These are phyloP conservation scores for Apogon hyalosoma DNA, from an alignment of 2,797 vertebrate genomes.

Conservation along the genomic window DNA sequence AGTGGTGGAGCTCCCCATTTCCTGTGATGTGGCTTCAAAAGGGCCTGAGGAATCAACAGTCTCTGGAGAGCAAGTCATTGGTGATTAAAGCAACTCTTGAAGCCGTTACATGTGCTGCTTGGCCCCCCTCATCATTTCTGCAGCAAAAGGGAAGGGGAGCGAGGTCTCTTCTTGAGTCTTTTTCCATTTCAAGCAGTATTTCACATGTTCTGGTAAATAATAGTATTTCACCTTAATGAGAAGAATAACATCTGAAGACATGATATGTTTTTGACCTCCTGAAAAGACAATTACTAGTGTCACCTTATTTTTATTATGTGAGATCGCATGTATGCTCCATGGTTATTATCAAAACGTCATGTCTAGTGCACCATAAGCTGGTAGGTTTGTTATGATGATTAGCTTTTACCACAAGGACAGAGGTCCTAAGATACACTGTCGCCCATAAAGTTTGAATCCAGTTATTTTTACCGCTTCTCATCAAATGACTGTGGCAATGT, in stretches of 20 bases:
- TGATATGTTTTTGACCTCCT: neutral
- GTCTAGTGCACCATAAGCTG: neutral
- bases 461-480: too few species aligned
- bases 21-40: constrained; percentile 70
- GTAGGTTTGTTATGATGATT: neutral
- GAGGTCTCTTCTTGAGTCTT: constrained; percentile 1
- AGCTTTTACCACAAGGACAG: neutral
- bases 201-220: neutral
- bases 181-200: neutral
- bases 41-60: constrained; percentile 56
- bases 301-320: neutral
- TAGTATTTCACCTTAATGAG: constrained; percentile 30
- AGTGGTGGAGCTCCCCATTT: constrained; percentile 45
- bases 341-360: neutral
- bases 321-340: neutral
- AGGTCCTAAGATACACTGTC: neutral
- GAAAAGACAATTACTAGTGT: neutral
- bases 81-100: constrained; percentile 62
- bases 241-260: constrained; percentile 12
- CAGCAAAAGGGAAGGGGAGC: constrained; percentile 17
- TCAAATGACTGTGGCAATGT: too few species aligned
- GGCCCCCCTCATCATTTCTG: constrained; percentile 32
- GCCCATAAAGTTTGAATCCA: too few species aligned
- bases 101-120: constrained; percentile 46
- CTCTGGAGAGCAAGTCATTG: constrained; percentile 57